A percentile compares a stretch with the other conserved stretches of the same genome.
Conservation (phyloP, 2,113 vertebrate species). For the Nerophis ophidion region DNA sequence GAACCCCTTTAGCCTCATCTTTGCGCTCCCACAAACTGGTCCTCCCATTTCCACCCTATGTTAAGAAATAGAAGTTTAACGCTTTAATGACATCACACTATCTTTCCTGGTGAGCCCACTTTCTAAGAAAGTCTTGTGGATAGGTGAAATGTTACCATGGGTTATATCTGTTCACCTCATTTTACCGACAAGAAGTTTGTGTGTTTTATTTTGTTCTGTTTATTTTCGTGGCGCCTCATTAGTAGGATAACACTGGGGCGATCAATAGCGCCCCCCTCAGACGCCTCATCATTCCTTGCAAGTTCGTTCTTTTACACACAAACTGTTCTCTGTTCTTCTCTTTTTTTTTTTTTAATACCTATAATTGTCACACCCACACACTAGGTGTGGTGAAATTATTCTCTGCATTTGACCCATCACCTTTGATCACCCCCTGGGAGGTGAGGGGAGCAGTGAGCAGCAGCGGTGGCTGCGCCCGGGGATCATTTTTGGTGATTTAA, state of each 20-base stretch:
- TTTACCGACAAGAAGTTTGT: not conserved
- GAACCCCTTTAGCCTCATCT: no score
- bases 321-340: no score
- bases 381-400: no score
- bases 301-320: no score
- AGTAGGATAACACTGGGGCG: not conserved
- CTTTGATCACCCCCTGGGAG: no score
- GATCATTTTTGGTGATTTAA: no score
- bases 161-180: not conserved
- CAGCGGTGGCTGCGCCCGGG: no score
- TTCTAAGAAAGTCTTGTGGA: not conserved
- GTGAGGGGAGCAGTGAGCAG: no score
- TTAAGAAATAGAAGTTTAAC: not conserved
- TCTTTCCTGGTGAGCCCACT: not conserved
- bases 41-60: not conserved
- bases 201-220: not conserved
- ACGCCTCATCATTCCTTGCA: no score
- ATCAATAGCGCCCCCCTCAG: constrained; percentile 1
- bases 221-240: not conserved
- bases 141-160: constrained; percentile 1
- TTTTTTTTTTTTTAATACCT: no score
- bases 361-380: no score
- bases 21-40: not conserved
- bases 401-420: no score
- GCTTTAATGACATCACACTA: not conserved